Conservation (phyloP, 1,140 invertebrate genomes). For the Battus philenor region DNA sequence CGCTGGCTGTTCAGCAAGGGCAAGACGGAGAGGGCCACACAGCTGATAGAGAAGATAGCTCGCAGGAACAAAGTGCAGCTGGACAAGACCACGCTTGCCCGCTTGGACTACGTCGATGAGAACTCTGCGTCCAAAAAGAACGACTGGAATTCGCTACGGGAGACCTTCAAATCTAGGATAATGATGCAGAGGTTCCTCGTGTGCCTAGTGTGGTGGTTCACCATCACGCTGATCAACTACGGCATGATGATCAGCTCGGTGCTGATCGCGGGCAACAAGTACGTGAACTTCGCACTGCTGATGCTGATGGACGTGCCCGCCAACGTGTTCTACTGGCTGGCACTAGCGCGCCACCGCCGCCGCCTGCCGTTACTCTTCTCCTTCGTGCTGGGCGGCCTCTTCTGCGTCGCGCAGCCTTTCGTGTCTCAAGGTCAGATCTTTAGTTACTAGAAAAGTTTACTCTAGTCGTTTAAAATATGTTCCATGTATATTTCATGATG, state of each 20-base stretch:
- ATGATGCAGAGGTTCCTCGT: constrained; percentile 72
- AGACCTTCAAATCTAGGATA: constrained; percentile 54
- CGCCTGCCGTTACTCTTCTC: constrained; percentile 47
- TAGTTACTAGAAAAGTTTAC: constrained; percentile 19
- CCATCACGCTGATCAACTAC: constrained; percentile 87
- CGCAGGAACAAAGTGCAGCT: constrained; percentile 44
- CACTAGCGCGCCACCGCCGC: constrained; percentile 47
- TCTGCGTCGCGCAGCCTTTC: constrained; percentile 57
- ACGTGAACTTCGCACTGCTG: constrained; percentile 83
- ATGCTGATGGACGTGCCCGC: constrained; percentile 83
- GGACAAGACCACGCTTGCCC: constrained; percentile 38
- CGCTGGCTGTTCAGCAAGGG: constrained; percentile 83
- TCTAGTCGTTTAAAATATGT: not conserved
- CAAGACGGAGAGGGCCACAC: constrained; percentile 39
- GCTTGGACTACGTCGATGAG: constrained; percentile 45
- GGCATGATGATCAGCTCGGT: constrained; percentile 89
- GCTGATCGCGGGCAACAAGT: constrained; percentile 82
- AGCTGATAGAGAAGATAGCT: constrained; percentile 54
- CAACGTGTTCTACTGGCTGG: constrained; percentile 78
- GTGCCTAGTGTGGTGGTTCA: constrained; percentile 84
- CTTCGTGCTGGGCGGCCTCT: constrained; percentile 51
- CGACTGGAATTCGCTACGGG: constrained; percentile 43
- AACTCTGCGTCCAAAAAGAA: constrained; percentile 25
- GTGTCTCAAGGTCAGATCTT: constrained; percentile 45
- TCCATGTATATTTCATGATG: not conserved